Base-by-base conservation (phyloP, 1,140 invertebrate genomes). In the Rhynchophorus ferrugineus region DNA sequence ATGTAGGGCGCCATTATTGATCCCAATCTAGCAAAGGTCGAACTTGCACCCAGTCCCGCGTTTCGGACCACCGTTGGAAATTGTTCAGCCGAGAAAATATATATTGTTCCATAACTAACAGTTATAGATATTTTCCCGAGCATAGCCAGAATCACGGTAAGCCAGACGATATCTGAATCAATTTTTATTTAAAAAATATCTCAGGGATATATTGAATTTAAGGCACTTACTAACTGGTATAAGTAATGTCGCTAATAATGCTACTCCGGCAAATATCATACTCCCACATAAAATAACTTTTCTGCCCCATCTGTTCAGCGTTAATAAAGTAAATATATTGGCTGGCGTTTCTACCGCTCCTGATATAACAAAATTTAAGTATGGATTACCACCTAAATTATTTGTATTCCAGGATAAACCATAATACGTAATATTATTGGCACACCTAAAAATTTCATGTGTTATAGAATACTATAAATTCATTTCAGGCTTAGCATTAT, bases 51-150 rank as follows among this genome's bases (percentile, higher is more conserved):
- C 50, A 91, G 65, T 7, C 80, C 86, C 37, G 84, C 80, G 62
- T 86, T 89, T 41, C 89, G 73, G 29, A 92, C 80, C 3, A 85
- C 80, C 1, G 89, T 91, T 1, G 89, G 89, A 61, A 87, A 89
- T 63, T 89, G 82, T 71, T 91, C 89, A 2, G 83, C 80, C 8
- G 87, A 83, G 62, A 84, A 87, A 29, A 90, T 75, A 61, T 89
- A 91, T 21, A 89, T 78, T 1, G 85, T 80, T 20, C 81, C 83
- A 61, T 86, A 91, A 3, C 85, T 85, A 0, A 84, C 79, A 0
- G 87, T 88, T 44, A 89, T 89, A n/a, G 83, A 83, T 59, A 91
- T 73, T 71, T 91, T 91, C 5, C 84, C 87, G 29, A 85, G 66
- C 84, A 91, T 89, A 5, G 85, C 83, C 35, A 83, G 75, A 3